Evolutionary conservation across 2,113 vertebrate species (phyloP).

Genomic region (Petrocephalus microphthalmus): DNA sequence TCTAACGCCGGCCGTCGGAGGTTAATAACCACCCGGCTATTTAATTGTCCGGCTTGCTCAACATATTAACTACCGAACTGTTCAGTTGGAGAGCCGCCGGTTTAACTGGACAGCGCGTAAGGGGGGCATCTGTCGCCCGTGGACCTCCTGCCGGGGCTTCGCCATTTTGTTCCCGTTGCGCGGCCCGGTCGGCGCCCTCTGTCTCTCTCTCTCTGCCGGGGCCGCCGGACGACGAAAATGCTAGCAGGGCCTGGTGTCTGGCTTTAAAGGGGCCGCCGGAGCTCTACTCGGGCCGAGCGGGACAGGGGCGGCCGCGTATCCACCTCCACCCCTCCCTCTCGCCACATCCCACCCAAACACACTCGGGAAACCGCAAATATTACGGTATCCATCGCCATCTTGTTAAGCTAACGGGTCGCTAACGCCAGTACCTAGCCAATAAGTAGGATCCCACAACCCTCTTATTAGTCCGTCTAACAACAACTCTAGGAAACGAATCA

Average conservation of each 20-base stretch:
- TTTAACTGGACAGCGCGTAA: neutral
- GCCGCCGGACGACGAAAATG: neutral
- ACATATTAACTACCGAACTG: neutral
- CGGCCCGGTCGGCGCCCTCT: conserved; percentile 22
- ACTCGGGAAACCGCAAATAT: neutral
- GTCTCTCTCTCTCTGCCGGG: neutral
- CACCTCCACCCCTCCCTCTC: neutral
- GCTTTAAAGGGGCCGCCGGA: neutral
- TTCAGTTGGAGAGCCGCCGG: neutral
- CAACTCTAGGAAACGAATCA: neutral
- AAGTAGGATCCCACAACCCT: neutral
- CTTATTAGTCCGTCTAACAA: neutral
- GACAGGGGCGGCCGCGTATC: neutral
- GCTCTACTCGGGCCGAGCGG: neutral
- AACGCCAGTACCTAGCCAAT: conserved; percentile 20
- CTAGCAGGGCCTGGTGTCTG: neutral
- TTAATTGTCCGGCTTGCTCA: neutral
- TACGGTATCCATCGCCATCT: conserved; percentile 61
- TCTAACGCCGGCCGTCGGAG: neutral
- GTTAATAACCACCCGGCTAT: neutral
- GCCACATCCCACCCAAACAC: neutral
- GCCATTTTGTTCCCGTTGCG: conserved; percentile 34
- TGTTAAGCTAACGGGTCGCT: conserved; percentile 48
- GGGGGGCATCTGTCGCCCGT: neutral
- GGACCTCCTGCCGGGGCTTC: conserved; percentile 28